Conservation (phyloP, 2,888 invertebrate genomes). For the Kryphioiulus occultus region DNA sequence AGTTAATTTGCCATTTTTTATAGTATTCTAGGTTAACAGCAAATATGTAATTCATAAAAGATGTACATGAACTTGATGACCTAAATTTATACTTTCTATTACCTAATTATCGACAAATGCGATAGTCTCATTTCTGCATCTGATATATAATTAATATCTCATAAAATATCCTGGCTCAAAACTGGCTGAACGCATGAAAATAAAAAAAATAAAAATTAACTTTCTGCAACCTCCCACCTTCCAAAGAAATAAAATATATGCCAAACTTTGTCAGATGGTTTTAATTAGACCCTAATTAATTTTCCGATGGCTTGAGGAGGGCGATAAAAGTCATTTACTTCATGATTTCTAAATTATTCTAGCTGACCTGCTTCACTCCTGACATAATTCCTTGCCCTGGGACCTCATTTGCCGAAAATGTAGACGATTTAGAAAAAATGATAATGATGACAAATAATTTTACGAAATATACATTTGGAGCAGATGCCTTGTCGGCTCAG, state of each 20-base stretch:
- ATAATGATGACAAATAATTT: neutral
- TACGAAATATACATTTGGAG: neutral
- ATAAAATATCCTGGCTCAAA: neutral
- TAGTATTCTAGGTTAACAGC: neutral
- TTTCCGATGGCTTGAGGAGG: neutral
- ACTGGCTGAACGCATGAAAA: no score
- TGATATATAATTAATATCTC: neutral
- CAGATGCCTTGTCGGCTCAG: neutral
- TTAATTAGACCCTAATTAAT: neutral
- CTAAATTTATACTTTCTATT: neutral
- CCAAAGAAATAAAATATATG: neutral
- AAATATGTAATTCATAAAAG: neutral
- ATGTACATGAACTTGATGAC: neutral
- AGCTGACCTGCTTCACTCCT: neutral
- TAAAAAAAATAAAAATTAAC: no score
- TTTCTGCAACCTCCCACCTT: no score
- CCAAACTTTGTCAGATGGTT: neutral
- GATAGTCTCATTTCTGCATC: neutral
- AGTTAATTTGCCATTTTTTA: neutral
- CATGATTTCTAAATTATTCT: neutral
- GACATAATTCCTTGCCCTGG: neutral
- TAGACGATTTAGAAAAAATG: neutral
- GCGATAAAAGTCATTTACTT: neutral
- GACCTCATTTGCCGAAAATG: neutral
- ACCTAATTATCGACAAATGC: neutral